Base-by-base conservation (phyloP, 2,888 invertebrate species). In the Amiota mariae region DNA sequence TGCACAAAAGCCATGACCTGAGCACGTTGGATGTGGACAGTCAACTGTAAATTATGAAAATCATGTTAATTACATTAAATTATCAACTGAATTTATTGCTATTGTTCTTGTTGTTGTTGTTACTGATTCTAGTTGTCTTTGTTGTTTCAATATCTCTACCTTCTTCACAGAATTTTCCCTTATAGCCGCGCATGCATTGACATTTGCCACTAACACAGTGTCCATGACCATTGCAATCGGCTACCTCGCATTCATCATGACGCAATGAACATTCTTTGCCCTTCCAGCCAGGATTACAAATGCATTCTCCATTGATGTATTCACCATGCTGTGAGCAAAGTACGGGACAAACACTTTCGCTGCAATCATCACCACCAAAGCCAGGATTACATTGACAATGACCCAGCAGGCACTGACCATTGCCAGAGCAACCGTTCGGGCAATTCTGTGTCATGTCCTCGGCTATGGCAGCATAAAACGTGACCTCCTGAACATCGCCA, bases 271-370 rank as follows among this genome's bases (percentile, higher is more conserved):
- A 99, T 90, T 99, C 99, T 87, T 96, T 96, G 81, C 99, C 99
- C 90, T 98, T 99, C 98, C 98, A 99, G 66, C 98, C 98, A 3
- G 97, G 96, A 90, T 98, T 97, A 90, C 99, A 99, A 87, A 97
- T 96, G 89, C 99, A 99, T 90, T 96, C 95, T 57, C 99, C 98
- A 87, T 97, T 96, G 82, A 96, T 96, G 90, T 98, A 99, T 88
- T 98, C 96, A 51, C 99, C 99, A 79, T 97, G 95, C 88, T 98
- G 98, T 87, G 95, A 97, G 91, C 99, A 99, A 71, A 99, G 91
- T 4, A 98, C 97, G 70, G 99, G 99, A 87, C 99, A 99, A 56
- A 98, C 96, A 96, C 98, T 97, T 91, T 98, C 97, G 89, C 97
- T 97, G 90, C 99, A 99, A 89, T 98, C 98, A 80, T 96, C 96